Evolutionary conservation across 2,113 vertebrate genomes (phyloP).

Genomic region (Psammodynastes pulverulentus): DNA sequence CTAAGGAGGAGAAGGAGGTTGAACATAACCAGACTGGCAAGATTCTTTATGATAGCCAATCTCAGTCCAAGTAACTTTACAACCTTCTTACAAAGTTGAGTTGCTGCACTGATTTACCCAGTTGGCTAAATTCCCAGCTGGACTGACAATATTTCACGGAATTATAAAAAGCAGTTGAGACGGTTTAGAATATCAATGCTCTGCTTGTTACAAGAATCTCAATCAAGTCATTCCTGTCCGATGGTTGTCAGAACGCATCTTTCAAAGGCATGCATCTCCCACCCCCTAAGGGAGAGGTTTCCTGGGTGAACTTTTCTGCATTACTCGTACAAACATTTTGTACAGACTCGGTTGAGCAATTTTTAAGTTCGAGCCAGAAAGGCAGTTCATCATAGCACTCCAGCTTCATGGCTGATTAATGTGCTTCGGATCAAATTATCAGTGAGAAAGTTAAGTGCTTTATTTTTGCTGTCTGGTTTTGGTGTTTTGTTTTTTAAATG

Average conservation of each 20-base stretch:
- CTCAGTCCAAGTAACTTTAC: neutral
- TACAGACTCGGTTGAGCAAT: neutral
- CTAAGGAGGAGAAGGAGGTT: neutral
- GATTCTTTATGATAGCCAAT: neutral
- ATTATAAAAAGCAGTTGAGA: neutral
- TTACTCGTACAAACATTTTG: neutral
- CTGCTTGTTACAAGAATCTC: neutral
- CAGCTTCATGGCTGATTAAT: slow-evolving; percentile 18
- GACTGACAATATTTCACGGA: neutral
- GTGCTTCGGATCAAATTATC: neutral
- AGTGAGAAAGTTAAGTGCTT: slow-evolving; percentile 13
- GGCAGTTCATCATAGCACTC: slow-evolving; percentile 22
- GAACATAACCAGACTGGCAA: neutral
- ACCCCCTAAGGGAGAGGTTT: neutral
- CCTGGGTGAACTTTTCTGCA: neutral
- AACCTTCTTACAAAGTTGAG: neutral
- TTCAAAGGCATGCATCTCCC: neutral
- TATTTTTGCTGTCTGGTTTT: neutral
- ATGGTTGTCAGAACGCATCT: neutral
- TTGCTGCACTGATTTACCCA: neutral
- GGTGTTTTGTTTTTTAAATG: neutral
- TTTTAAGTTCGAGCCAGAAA: slow-evolving; percentile 43
- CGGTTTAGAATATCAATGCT: neutral
- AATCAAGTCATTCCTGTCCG: neutral
- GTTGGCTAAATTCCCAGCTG: neutral